phyloP scores from a whole-genome alignment of 2,113 vertebrate genomes.

The Nothoprocta pentlandii region DNA sequence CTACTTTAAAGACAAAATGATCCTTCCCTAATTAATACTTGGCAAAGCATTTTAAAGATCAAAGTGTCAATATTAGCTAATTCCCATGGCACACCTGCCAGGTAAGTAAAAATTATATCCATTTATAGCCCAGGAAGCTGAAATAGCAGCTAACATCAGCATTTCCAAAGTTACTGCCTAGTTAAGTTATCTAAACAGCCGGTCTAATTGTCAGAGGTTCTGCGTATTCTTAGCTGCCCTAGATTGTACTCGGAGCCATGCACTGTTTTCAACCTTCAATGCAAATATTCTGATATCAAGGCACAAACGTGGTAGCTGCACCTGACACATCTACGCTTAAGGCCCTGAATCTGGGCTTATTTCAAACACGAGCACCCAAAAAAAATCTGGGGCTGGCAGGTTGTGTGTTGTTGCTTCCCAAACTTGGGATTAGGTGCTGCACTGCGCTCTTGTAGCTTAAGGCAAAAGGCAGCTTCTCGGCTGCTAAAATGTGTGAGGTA shows the following conservation, averaged over 20 bases:
- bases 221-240: constrained; percentile 23
- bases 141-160: constrained; percentile 52
- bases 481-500: background rate
- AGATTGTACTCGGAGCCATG: background rate
- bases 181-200: constrained; percentile 39
- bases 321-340: background rate
- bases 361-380: background rate
- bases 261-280: background rate
- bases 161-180: constrained; percentile 37
- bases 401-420: background rate
- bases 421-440: background rate
- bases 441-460: background rate
- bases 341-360: background rate
- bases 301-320: background rate
- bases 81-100: constrained; percentile 49
- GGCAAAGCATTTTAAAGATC: constrained; percentile 58
- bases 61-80: constrained; percentile 62
- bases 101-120: constrained; percentile 58
- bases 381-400: background rate
- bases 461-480: background rate
- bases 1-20: constrained; percentile 42
- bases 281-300: background rate
- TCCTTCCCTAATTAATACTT: constrained; percentile 58
- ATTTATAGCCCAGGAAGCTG: constrained; percentile 41
- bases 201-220: constrained; percentile 35